Conservation (phyloP, 2,888 invertebrate genomes). For the Microplitis manilae region DNA sequence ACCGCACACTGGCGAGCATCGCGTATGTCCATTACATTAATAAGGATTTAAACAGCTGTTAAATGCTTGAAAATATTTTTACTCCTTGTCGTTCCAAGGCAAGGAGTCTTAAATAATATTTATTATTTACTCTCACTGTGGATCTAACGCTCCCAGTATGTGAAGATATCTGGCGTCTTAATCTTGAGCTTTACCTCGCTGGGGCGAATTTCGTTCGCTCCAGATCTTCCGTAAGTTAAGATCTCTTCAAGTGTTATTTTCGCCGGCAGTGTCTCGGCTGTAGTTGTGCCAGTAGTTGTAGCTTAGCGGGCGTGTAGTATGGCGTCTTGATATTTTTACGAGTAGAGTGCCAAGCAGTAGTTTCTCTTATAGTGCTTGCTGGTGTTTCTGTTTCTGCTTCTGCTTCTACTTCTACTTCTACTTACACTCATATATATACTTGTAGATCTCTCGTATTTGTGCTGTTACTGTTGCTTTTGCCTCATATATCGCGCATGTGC, state of each 20-base stretch:
- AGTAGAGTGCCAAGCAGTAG: slow-evolving; percentile 52
- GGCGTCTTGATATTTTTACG: slow-evolving; percentile 58
- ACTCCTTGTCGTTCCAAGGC: too few relatives aligned
- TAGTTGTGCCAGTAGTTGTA: slow-evolving; percentile 37
- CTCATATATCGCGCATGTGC: neutral
- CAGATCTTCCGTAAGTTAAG: slow-evolving; percentile 57
- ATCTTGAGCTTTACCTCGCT: neutral
- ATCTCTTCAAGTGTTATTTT: slow-evolving; percentile 64
- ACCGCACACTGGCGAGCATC: too few relatives aligned
- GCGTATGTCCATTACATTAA: too few relatives aligned
- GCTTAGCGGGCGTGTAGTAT: neutral
- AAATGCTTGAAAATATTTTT: slow-evolving; percentile 19
- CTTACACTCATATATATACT: slow-evolving; percentile 2
- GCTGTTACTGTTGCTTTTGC: neutral
- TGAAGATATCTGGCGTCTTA: slow-evolving; percentile 1
- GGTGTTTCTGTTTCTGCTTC: slow-evolving; percentile 19
- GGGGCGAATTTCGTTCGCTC: slow-evolving; percentile 49
- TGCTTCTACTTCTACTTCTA: neutral
- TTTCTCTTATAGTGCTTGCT: neutral
- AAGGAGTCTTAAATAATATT: slow-evolving; percentile 15
- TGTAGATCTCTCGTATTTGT: neutral
- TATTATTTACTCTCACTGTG: slow-evolving; percentile 37
- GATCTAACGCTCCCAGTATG: slow-evolving; percentile 2
- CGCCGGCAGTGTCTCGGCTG: slow-evolving; percentile 40
- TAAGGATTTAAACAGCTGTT: too few relatives aligned